Evolutionary conservation across 2,888 invertebrate species (phyloP), one percentile per base, ranked within the genome.

Genomic region (Ceraclea dissimilis): DNA sequence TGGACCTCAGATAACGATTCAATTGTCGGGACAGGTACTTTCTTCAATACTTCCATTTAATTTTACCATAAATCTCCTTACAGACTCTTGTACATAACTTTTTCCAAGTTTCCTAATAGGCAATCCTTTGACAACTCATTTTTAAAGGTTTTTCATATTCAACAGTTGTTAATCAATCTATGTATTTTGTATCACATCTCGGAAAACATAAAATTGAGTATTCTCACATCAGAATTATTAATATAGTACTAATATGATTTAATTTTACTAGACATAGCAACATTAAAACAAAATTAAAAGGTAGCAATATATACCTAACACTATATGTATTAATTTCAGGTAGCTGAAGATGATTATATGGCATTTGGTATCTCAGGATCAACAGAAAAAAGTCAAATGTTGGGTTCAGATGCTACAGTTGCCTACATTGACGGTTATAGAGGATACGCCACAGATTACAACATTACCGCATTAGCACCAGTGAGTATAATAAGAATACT

Each of bases 331-430:
- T 48, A 20, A 34, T 51, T 55, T 1, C 66, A 81, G 82, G 73
- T 74, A 34, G 77, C 69, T 1, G 82, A 82, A 63, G 78, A 86
- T 65, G 91, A 92, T 64, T 94, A 94, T 72, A 86, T 94, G 83
- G 85, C 91, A 13, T 93, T 93, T 71, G 94, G 94, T 31, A 73
- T 93, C 52, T 93, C 93, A 20, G 93, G 93, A 50, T 83, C 86
- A 1, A 73, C 74, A 8, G 74, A 75, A 18, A 75, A 77, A 43
- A 86, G 90, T 63, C 81, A 82, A 71, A 94, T 94, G 93, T 73
- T 88, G 65, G 91, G 90, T 49, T 83, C 90, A 0, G 94, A 94
- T 76, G 86, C 89, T 33, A 86, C 89, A 1, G 80, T 94, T 31
- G 86, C 86, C 4, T 85, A 84, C 63, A 84, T 87, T 68, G 84